Percentiles rank a stretch among this genome's conserved stretches.
These are phyloP conservation scores for Nymphicus hollandicus DNA, from an alignment of 2,113 vertebrate genomes.

Conservation along the genomic window DNA sequence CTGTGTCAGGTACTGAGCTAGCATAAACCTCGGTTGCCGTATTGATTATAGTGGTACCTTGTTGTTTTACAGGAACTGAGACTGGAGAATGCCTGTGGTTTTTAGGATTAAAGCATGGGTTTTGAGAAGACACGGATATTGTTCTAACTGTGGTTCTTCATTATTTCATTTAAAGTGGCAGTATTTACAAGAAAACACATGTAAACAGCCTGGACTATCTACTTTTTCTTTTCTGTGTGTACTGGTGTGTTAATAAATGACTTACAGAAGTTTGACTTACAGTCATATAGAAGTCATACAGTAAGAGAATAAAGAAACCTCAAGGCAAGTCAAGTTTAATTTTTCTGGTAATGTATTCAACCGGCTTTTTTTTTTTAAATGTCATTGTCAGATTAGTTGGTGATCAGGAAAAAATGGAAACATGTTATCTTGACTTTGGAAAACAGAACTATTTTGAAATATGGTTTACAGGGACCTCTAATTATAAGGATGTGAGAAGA, in stretches of 20 bases:
- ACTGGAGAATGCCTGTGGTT: background rate
- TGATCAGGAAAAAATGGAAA: background rate
- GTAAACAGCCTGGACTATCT: background rate
- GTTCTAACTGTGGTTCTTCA: background rate
- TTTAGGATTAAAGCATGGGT: background rate
- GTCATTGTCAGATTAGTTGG: background rate
- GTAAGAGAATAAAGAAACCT: background rate
- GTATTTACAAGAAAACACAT: background rate
- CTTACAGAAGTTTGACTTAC: background rate
- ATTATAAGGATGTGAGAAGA: background rate
- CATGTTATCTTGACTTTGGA: background rate
- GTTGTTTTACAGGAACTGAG: background rate
- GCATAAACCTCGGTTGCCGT: background rate
- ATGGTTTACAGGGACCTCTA: background rate
- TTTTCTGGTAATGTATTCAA: background rate
- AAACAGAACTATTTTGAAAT: background rate
- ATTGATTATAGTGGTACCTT: background rate
- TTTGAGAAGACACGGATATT: background rate
- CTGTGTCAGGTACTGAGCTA: background rate
- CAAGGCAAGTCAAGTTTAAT: background rate
- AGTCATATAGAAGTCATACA: background rate
- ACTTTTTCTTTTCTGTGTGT: background rate
- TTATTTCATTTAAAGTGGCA: background rate
- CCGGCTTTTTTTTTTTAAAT: background rate
- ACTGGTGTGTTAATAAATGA: background rate